Percentiles rank a stretch among this genome's conserved stretches.
These are phyloP conservation scores for Chloroceryle inda DNA, from an alignment of 2,797 vertebrate genomes.

Conservation along the genomic window DNA sequence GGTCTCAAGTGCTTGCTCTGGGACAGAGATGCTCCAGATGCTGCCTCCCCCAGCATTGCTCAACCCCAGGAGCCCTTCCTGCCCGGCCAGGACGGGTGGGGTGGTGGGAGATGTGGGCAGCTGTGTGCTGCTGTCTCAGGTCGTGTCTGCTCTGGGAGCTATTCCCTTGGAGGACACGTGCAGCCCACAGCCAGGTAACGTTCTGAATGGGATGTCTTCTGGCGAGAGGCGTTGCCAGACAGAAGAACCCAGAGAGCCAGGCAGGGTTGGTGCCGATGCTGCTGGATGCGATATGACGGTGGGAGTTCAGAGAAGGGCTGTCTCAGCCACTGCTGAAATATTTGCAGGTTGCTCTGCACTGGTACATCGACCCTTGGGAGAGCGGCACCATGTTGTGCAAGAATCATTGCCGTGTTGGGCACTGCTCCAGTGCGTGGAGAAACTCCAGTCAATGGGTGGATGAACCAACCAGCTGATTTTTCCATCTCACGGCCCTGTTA, in stretches of 20 bases:
- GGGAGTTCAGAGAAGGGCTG: not conserved
- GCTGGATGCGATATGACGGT: fast-evolving
- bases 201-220: not conserved
- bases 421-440: fast-evolving
- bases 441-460: not conserved
- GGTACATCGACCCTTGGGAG: fast-evolving
- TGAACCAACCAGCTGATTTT: not conserved
- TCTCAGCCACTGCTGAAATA: not conserved
- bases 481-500: not conserved
- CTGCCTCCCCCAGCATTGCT: not conserved
- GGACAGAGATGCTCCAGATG: not conserved
- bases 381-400: fast-evolving
- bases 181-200: fast-evolving
- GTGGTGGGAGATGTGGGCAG: not conserved
- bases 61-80: not conserved
- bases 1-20: not conserved
- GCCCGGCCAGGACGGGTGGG: not conserved
- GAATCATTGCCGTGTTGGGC: fast-evolving
- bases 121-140: fast-evolving
- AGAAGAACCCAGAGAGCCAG: not conserved
- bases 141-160: not conserved
- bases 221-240: fast-evolving
- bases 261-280: not conserved
- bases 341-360: not conserved
- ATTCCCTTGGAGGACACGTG: not conserved